phyloP scores from a whole-genome alignment of 1,140 invertebrate species.

The Solenopsis fugax region DNA sequence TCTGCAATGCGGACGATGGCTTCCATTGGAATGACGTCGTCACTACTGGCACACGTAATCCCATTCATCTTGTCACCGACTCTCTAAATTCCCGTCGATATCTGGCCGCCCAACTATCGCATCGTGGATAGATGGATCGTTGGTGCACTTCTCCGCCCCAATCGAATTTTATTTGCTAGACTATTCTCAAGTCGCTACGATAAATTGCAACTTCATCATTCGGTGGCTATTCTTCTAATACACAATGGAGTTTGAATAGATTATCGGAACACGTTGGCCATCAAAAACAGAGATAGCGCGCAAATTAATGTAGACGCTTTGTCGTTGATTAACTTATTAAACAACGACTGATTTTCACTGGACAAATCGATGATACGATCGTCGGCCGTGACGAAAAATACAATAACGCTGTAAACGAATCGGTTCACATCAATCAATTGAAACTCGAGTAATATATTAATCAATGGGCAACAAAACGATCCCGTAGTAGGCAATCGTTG shows the following conservation, averaged over 20 bases:
- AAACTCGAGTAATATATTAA: slow-evolving; percentile 13
- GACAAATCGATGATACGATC: slow-evolving; percentile 1
- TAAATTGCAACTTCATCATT: slow-evolving; percentile 1
- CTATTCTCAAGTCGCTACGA: background rate
- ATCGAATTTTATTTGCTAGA: slow-evolving; percentile 18
- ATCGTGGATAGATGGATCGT: background rate
- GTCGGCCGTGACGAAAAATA: background rate
- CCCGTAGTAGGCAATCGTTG: background rate
- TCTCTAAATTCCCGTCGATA: slow-evolving; percentile 68
- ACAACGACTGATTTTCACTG: background rate
- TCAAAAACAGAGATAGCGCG: background rate
- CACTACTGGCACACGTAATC: slow-evolving; percentile 49
- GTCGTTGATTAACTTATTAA: slow-evolving; percentile 16
- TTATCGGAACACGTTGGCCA: background rate
- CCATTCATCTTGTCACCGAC: slow-evolving; percentile 69
- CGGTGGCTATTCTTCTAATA: background rate
- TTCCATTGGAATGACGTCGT: slow-evolving; percentile 61
- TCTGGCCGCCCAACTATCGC: background rate
- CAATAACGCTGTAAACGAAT: background rate
- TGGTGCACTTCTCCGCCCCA: background rate
- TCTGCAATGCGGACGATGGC: slow-evolving; percentile 20
- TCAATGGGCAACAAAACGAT: slow-evolving; percentile 6
- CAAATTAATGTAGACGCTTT: slow-evolving; percentile 8
- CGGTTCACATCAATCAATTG: background rate
- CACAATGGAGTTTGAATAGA: background rate